Conservation (phyloP, 1,140 invertebrate species). For the Aphis craccivora region DNA sequence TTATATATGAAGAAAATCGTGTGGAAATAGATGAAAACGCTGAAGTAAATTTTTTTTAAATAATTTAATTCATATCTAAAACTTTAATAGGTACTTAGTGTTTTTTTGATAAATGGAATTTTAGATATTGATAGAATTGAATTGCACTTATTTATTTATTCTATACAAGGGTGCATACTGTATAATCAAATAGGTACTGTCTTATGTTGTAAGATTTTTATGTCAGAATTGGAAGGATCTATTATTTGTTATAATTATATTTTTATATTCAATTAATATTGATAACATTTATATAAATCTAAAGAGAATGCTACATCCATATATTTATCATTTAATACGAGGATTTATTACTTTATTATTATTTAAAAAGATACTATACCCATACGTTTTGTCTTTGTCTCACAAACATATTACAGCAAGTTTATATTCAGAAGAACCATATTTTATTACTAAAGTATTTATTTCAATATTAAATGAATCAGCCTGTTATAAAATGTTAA, state of each 20-base stretch:
- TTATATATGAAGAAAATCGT: conserved; percentile 43
- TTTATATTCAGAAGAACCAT: no score
- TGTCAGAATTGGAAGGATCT: neutral
- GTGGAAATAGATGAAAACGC: conserved; percentile 40
- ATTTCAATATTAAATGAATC: no score
- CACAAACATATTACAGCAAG: no score
- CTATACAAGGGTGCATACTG: neutral
- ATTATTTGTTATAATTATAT: neutral
- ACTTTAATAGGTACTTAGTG: neutral
- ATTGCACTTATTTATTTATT: neutral
- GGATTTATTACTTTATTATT: neutral
- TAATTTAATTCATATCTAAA: neutral
- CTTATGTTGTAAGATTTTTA: neutral
- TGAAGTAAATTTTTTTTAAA: conserved; percentile 59
- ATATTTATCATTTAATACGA: neutral
- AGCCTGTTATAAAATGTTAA: no score
- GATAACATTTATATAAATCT: neutral
- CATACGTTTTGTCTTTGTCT: no score
- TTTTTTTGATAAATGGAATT: neutral
- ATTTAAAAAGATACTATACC: neutral
- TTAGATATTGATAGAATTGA: neutral
- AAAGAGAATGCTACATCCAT: neutral
- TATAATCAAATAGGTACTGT: neutral
- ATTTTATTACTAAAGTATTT: no score
- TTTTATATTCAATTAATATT: neutral